phyloP scores from a whole-genome alignment of 2,888 invertebrate genomes.

The Leucophenga maculata region DNA sequence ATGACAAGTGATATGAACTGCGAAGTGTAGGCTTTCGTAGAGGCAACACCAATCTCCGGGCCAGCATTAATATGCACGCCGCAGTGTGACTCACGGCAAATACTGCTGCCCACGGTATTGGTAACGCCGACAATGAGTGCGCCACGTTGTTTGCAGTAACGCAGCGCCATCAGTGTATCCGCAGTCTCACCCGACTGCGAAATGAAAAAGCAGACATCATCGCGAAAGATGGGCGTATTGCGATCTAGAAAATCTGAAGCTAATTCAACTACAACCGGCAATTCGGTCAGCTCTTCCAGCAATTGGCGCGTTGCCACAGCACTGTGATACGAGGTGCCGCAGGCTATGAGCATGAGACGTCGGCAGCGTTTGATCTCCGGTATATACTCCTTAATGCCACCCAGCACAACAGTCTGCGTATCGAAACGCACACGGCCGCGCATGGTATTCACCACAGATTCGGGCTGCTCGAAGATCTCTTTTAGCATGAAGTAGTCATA shows the following conservation, averaged over 20 bases:
- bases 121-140: constrained; percentile 98
- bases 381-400: constrained; percentile 98
- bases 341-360: constrained; percentile 95
- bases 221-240: constrained; percentile 97
- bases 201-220: constrained; percentile 99
- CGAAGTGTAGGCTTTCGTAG: constrained; percentile 99
- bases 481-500: constrained; percentile 99
- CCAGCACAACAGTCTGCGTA: constrained; percentile 87
- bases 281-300: constrained; percentile 96
- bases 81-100: constrained; percentile 98
- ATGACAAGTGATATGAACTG: constrained; percentile 99
- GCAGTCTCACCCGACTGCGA: constrained; percentile 99
- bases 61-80: constrained; percentile 99
- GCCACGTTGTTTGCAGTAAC: constrained; percentile 96
- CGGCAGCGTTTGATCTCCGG: constrained; percentile 97
- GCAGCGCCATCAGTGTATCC: constrained; percentile 92
- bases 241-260: constrained; percentile 98
- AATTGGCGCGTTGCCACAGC: constrained; percentile 95
- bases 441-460: constrained; percentile 99
- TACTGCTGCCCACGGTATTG: constrained; percentile 98
- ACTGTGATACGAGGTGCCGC: constrained; percentile 98
- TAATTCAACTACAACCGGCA: constrained; percentile 98
- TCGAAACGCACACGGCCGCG: constrained; percentile 96
- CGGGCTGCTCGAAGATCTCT: constrained; percentile 99
- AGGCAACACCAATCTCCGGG: constrained; percentile 99